Conservation (phyloP, 2,888 invertebrate genomes). For the Acholoe squamosa region DNA sequence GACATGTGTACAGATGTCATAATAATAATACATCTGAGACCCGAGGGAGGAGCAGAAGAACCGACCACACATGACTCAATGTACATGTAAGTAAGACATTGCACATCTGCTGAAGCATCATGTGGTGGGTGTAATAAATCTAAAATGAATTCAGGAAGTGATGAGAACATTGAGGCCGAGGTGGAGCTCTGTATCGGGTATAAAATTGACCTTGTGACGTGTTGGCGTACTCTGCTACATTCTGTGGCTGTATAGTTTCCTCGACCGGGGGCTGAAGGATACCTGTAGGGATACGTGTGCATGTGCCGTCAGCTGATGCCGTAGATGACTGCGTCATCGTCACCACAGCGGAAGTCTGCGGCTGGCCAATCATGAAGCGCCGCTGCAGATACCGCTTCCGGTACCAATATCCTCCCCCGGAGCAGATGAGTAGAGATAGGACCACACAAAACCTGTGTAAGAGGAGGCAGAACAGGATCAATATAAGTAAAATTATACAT, state of each 20-base stretch:
- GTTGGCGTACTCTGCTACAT: constrained; percentile 47
- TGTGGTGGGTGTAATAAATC: not conserved
- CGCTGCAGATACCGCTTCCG: constrained; percentile 73
- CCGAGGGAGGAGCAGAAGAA: not conserved
- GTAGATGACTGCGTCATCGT: constrained; percentile 63
- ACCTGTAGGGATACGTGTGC: constrained; percentile 65
- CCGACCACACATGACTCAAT: constrained; percentile 25
- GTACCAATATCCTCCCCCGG: constrained; percentile 86
- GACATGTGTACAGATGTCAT: not conserved
- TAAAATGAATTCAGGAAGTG: not conserved
- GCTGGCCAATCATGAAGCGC: constrained; percentile 63
- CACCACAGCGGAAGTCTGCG: constrained; percentile 61
- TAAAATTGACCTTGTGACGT: not conserved
- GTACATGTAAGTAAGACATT: constrained; percentile 1
- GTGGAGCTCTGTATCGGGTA: no score
- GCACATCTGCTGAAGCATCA: not conserved
- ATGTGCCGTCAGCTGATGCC: constrained; percentile 58
- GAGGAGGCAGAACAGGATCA: not conserved
- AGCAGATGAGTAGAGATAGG: constrained; percentile 85
- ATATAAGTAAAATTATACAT: not conserved
- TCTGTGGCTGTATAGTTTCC: not conserved
- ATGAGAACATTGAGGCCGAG: not conserved
- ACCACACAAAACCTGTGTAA: constrained; percentile 83
- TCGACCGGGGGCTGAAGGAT: constrained; percentile 4
- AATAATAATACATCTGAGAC: not conserved